phyloP scores from a whole-genome alignment of 2,888 invertebrate species.

The Buathra laborator region DNA sequence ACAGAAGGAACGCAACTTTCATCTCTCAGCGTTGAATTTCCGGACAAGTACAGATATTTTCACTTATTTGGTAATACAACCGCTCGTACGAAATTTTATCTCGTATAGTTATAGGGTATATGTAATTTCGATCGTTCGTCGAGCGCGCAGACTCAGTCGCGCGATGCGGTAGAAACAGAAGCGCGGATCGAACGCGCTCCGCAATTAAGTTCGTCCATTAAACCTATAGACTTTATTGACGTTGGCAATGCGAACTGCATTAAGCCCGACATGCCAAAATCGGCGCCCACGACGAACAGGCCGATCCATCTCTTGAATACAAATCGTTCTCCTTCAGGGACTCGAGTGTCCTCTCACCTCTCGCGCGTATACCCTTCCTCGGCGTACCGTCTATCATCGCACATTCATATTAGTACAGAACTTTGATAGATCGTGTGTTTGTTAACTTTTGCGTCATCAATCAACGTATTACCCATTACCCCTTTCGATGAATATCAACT shows the following conservation, averaged over 20 bases:
- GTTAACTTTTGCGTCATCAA: slow-evolving; percentile 40
- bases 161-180: not conserved
- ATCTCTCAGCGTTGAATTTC: slow-evolving; percentile 24
- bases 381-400: not conserved
- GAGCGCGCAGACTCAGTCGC: slow-evolving; percentile 20
- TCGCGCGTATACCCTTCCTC: not conserved
- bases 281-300: slow-evolving; percentile 53
- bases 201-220: slow-evolving; percentile 32
- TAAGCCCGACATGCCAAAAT: slow-evolving; percentile 55
- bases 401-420: slow-evolving; percentile 3
- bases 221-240: slow-evolving; percentile 43
- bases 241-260: slow-evolving; percentile 46
- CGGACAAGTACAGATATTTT: slow-evolving; percentile 46
- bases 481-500: not conserved
- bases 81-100: not conserved
- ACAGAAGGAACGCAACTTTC: slow-evolving; percentile 8
- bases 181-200: slow-evolving; percentile 27
- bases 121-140: slow-evolving; percentile 18
- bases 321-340: slow-evolving; percentile 54
- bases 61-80: slow-evolving; percentile 48
- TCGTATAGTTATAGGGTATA: not conserved
- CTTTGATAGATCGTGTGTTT: slow-evolving; percentile 6
- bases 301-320: slow-evolving; percentile 62
- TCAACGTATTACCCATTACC: not conserved
- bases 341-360: slow-evolving; percentile 17